Evolutionary conservation across 2,797 vertebrate species (phyloP), one percentile per base, ranked within the genome.

Genomic region (Fistularia commersonii): DNA sequence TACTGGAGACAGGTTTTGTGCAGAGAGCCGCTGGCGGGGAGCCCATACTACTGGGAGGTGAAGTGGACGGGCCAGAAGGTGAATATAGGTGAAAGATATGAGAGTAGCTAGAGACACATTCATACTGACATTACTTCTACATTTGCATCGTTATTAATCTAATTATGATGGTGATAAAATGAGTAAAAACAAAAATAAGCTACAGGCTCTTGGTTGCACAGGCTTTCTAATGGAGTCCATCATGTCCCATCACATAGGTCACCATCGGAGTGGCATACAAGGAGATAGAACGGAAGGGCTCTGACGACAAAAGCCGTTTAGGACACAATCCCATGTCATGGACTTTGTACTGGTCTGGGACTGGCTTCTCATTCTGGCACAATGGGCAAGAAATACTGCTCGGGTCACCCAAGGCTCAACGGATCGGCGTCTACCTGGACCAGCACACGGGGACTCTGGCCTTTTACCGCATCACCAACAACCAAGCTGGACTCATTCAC

Each of bases 1-100:
- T 91, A 72, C 77, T 93, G 89, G 90, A 88, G 89, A 34, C 91
- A 92, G 69, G 76, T 92, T 35, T 74, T 92, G 45, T 91, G 91
- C 65, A 78, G 43, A 31, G 86, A 91, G 69, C 67, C 82, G 0
- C 64, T 91, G 72, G 87, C 68, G 9, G 88, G 87, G 15, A 87
- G 89, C 46, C 89, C 88, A 1, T 90, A 86, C 70, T 91, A 92
- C 85, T 92, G 87, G 88, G 91, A 92, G 72, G 76, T 88, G 69
- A 87, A 92, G 71, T 91, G 91, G 90, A 89, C 75, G 0, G 87
- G 88, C 8, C 80, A 75, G 23, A 90, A 90, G 83, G 85, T 88
- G 51, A 35, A 12, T 7, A 6, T 7, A 32, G 6, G 32, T 32
- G 8, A 37, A 34, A 2, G 23, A 23, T 23, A 23, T 23, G 23